Conservation (phyloP, 2,888 invertebrate genomes). For the Apantesis nais region DNA sequence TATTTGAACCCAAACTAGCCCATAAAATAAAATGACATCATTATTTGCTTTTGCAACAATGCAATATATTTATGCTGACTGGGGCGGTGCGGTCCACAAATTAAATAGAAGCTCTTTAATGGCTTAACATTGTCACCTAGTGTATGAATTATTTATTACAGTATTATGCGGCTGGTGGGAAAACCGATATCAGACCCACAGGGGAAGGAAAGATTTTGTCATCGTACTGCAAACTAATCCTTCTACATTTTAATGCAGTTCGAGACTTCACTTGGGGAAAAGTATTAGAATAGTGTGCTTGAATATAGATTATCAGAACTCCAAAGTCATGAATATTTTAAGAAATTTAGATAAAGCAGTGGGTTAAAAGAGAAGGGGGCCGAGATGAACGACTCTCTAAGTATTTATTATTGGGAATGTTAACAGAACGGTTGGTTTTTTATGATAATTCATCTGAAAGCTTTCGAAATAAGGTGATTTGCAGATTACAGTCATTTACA, state of each 20-base stretch:
- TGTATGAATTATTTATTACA: slow-evolving; percentile 65
- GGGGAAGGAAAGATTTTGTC: slow-evolving; percentile 43
- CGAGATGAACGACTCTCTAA: too few relatives aligned
- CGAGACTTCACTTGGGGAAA: background rate
- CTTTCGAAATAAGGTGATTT: too few relatives aligned
- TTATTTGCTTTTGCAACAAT: slow-evolving; percentile 18
- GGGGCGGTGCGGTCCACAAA: slow-evolving; percentile 46
- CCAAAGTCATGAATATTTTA: background rate
- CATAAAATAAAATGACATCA: slow-evolving; percentile 5
- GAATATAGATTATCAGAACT: background rate
- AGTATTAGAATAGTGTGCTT: background rate
- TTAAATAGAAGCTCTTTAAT: slow-evolving; percentile 53
- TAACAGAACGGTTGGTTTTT: too few relatives aligned
- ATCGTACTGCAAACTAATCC: slow-evolving; percentile 38
- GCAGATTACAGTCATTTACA: too few relatives aligned
- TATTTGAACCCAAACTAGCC: background rate
- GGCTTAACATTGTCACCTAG: slow-evolving; percentile 56
- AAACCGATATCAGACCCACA: slow-evolving; percentile 27
- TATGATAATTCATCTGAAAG: too few relatives aligned
- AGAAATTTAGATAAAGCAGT: too few relatives aligned
- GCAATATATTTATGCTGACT: slow-evolving; percentile 41
- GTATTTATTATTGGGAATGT: too few relatives aligned
- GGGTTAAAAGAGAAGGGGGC: too few relatives aligned
- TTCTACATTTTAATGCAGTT: slow-evolving; percentile 30
- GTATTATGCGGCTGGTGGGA: slow-evolving; percentile 50